Base-by-base conservation (phyloP, 2,888 invertebrate genomes). In the Perithous albicinctus region DNA sequence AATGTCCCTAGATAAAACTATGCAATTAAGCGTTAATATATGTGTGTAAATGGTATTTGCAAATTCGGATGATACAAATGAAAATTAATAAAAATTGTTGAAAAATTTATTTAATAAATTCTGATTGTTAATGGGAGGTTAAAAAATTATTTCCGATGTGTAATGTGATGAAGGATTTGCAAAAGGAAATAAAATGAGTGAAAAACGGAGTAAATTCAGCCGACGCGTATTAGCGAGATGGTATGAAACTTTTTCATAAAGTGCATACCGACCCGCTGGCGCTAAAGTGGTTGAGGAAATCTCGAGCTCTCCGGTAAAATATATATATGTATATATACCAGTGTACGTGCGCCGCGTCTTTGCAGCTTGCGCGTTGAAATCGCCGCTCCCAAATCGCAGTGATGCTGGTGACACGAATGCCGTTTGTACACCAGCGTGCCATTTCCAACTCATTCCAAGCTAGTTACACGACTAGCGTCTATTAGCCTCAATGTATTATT, bases 351-450 rank as follows among this genome's bases (percentile, higher is more conserved):
- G 18, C 8, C 15, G 43, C 69, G 72, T 69, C 73, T 84, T 46
- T 82, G 80, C 80, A 48, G 64, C 69, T 79, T 74, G 20, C 74
- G 88, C 88, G 84, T 88, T 86, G 85, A 87, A 88, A 85, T 88
- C 88, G 80, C 88, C 85, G 82, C 83, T 86, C 84, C 77, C 85
- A n/a, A n/a, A n/a, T n/a, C n/a, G n/a, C n/a, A 81, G 82, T 85
- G 63, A 63, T 41, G 43, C 66, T 48, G 66, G 80, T 80, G 89
- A 89, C 87, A 88, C 86, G 79, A 88, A 88, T 88, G 87, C 89
- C 88, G 26, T 54, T n/a, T 15, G 43, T 61, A 18, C 20, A 32
- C 15, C n/a, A 59, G 69, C 78, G 76, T 72, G 64, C 81, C 78
- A 81, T 86, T 86, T 81, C 80, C 76, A 64, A 54, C 84, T 80